Evolutionary conservation across 1,140 invertebrate genomes (phyloP), one percentile per base, ranked within the genome.

Genomic region (Calliphora vicina): DNA sequence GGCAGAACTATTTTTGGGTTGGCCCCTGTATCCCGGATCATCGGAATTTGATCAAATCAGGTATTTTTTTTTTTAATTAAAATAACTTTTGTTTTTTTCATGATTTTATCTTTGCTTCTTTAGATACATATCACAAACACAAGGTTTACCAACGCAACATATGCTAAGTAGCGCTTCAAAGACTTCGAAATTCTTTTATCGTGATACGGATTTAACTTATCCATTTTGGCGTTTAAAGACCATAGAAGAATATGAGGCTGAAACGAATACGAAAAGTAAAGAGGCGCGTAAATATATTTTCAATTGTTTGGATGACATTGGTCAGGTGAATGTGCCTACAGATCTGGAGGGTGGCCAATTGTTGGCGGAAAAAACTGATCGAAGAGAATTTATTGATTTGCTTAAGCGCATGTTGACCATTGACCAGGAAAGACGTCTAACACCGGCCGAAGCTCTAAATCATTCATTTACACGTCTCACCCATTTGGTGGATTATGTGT

Each of bases 1-100:
- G 25, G 99, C 99, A 2, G 99, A 99, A 91, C 93, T 99, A 78
- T 99, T 99, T 92, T 93, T 99, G 20, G 99, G 99, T 83, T 99
- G 99, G 99, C 99, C 99, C 20, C 93, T 99, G 2, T 99, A 99
- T 92, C 99, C 99, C 0, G 99, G 99, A 78, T 99, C 98, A 29
- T 99, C 98, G 1, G 99, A 99, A 92, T 99, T 99, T 91, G 99
- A 99, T 92, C 99, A 99, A 92, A 99, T 99, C 87, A 93, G 99
- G 57, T 94, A 92, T 50, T 67, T 81, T 61, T 4, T 23, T 5
- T 1, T 23, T 6, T 6, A 67, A 50, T 50, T 17, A 50, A 17
- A 13, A 82, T 20, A 67, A 23, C 42, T 42, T 71, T 71, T 35
- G 5, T 27, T 76, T 29, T 15, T 42, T n/a, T 35, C 20, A 35